Conservation (phyloP, 2,888 invertebrate species). For the Polymixis lichenea region DNA sequence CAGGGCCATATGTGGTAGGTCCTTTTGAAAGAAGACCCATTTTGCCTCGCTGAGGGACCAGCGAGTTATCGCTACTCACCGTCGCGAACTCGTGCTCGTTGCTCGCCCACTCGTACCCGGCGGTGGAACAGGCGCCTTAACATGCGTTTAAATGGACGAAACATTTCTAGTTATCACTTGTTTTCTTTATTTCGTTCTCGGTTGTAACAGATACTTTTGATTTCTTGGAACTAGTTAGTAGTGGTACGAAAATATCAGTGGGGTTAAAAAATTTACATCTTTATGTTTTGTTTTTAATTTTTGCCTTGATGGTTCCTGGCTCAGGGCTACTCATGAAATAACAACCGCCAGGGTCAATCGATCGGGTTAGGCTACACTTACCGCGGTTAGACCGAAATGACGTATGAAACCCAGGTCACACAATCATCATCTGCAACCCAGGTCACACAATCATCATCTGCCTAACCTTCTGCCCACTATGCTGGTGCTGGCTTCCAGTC, state of each 20-base stretch:
- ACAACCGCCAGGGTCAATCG: not conserved
- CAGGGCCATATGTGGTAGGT: too few relatives aligned
- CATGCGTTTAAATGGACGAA: constrained; percentile 29
- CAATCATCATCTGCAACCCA: too few relatives aligned
- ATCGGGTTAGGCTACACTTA: not conserved
- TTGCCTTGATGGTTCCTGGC: not conserved
- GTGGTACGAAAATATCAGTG: not conserved
- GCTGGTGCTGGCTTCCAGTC: too few relatives aligned
- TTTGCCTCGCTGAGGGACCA: not conserved
- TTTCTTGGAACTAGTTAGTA: not conserved
- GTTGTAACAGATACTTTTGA: not conserved
- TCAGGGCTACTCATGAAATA: too few relatives aligned
- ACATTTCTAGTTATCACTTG: not conserved
- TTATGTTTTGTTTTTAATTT: not conserved
- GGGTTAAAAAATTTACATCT: not conserved
- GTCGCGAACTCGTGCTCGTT: not conserved
- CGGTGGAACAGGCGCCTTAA: not conserved
- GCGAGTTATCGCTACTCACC: not conserved
- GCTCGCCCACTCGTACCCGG: not conserved
- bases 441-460: too few relatives aligned
- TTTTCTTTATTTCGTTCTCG: not conserved
- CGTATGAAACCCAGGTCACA: too few relatives aligned
- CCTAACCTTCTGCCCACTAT: too few relatives aligned
- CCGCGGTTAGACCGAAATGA: too few relatives aligned
- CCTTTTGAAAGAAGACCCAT: too few relatives aligned